Evolutionary conservation across 2,888 invertebrate genomes (phyloP), one percentile per base, ranked within the genome.

Genomic region (Meghimatium bilineatum): DNA sequence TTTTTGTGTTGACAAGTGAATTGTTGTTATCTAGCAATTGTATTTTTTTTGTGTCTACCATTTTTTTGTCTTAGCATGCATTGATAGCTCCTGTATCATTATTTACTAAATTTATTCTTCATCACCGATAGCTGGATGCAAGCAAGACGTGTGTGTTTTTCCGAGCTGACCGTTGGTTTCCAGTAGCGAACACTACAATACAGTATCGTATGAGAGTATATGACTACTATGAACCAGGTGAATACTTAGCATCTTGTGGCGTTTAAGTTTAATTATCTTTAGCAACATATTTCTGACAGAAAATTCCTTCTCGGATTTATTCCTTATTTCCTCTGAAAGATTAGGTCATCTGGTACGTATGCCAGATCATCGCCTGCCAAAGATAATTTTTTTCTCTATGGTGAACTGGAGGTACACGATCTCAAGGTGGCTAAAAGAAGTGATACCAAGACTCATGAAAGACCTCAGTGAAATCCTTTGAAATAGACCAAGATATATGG

Each of bases 141-240:
- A 96, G 96, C 93, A 96, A 92, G 91, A 94, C 97, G 12, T 99
- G 99, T 92, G 96, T 99, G 20, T 96, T 97, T 94, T 97, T 98
- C 93, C 97, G 97, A 0, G 95, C 98, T 82, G 97, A 98, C 94
- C 95, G 99, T 88, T 99, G 98, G 98, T 96, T 95, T 94, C 98
- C 98, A 0, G 97, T 98, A 5, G 98, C 98, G 77, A 99, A 99
- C 94, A 97, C 98, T 97, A 98, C 98, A 0, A 95, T 97, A 74
- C 97, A 97, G 94, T 95, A 98, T 88, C 96, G 97, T 6, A 96
- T 98, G 81, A 95, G 97, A 83, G 96, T 98, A 23, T 99, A 98
- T 94, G 98, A 99, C 94, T 98, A 98, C 93, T 98, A 98, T 94
- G 97, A 98, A 82, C 98, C 98, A 91, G 98, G 98, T 97, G 94